Percentiles rank a stretch among this genome's conserved stretches.
phyloP scores from a whole-genome alignment of 2,888 invertebrate species.

The Trichacis sp. region DNA sequence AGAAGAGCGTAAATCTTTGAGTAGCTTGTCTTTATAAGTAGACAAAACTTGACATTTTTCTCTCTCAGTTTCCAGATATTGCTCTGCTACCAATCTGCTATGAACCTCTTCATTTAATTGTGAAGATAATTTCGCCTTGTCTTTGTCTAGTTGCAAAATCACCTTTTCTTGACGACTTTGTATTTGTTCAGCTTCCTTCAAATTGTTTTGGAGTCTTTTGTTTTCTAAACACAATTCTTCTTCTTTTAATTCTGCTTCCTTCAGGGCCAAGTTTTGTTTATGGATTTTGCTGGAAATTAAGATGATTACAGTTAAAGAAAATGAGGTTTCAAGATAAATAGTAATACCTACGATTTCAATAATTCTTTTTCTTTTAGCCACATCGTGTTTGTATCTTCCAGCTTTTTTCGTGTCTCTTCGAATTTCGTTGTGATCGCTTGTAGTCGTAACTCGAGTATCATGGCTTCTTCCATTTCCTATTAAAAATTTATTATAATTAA shows the following conservation, averaged over 20 bases:
- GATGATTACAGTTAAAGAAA: background rate
- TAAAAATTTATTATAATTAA: background rate
- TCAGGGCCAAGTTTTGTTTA: conserved; percentile 20
- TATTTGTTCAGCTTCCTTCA: conserved; percentile 22
- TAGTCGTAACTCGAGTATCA: conserved; percentile 22
- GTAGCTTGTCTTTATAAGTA: conserved; percentile 31
- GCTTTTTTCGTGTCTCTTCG: conserved; percentile 22
- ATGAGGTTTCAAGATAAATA: background rate
- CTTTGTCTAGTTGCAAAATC: conserved; percentile 26
- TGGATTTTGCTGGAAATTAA: conserved; percentile 11
- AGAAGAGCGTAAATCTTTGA: conserved; percentile 26
- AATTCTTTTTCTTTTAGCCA: conserved; percentile 29
- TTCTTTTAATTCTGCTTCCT: conserved; percentile 11
- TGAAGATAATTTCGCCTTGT: background rate
- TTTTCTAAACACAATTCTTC: conserved; percentile 13
- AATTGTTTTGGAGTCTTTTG: conserved; percentile 26
- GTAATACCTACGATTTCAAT: conserved; percentile 19
- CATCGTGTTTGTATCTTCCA: conserved; percentile 24
- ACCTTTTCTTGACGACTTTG: conserved; percentile 24
- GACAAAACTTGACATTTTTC: conserved; percentile 31
- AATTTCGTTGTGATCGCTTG: conserved; percentile 20
- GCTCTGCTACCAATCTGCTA: conserved; percentile 27
- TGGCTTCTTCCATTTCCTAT: conserved; percentile 25
- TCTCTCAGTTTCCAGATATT: conserved; percentile 25
- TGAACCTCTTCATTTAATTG: conserved; percentile 29